These are phyloP conservation scores for Caenorhabditis plicata DNA, from an alignment of 2,888 invertebrate genomes.

Conservation along the genomic window DNA sequence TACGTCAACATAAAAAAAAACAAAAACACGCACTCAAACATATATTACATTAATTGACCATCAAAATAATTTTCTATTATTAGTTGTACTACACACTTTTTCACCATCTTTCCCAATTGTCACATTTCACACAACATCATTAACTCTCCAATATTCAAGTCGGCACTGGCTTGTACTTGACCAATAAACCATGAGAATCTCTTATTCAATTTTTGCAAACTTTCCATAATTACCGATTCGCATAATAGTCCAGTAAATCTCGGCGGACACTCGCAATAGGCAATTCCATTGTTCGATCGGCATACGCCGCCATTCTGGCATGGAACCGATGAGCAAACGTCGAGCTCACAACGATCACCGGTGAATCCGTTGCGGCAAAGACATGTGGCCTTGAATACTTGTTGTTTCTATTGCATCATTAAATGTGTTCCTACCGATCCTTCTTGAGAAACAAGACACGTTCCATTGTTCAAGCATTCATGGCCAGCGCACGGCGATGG, in stretches of 20 bases:
- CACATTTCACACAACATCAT: too few relatives aligned
- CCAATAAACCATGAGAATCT: neutral
- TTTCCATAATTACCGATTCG: constrained; percentile 38
- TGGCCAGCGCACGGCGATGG: constrained; percentile 47
- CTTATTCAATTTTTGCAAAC: neutral
- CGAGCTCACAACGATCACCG: constrained; percentile 52
- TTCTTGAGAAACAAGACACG: constrained; percentile 49
- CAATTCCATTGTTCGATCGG: constrained; percentile 37
- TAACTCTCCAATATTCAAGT: too few relatives aligned
- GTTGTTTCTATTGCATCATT: neutral
- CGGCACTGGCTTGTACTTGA: neutral
- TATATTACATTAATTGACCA: too few relatives aligned
- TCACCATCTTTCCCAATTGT: too few relatives aligned
- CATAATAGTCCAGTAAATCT: constrained; percentile 49
- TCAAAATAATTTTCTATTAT: too few relatives aligned
- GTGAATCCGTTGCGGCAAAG: constrained; percentile 52
- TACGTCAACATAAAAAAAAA: too few relatives aligned
- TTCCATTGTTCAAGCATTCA: constrained; percentile 56
- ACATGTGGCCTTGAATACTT: constrained; percentile 45
- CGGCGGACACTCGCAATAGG: constrained; percentile 53
- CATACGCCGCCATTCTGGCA: constrained; percentile 52
- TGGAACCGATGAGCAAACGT: constrained; percentile 49
- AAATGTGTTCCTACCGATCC: constrained; percentile 22
- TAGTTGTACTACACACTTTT: too few relatives aligned
- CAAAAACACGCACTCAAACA: too few relatives aligned